Conservation (phyloP, 2,113 vertebrate genomes). For the Leptodactylus fuscus region DNA sequence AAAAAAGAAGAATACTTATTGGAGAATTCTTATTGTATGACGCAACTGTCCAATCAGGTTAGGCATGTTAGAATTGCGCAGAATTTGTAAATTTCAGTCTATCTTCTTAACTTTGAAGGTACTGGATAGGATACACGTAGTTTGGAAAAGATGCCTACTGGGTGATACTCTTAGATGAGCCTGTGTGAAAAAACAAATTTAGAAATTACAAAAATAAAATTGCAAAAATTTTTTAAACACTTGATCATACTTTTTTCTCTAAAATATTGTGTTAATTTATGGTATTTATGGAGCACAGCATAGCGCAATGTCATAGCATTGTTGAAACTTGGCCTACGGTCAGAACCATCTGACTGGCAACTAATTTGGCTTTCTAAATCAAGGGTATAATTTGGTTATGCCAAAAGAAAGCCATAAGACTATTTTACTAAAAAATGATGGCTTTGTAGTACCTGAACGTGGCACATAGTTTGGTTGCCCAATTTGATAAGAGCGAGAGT, state of each 20-base stretch:
- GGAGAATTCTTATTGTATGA: no score
- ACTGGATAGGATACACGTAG: neutral
- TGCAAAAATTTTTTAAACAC: neutral
- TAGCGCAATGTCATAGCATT: no score
- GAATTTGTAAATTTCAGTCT: neutral
- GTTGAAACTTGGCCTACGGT: no score
- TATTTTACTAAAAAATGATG: no score
- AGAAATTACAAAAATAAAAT: neutral
- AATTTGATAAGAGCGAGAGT: neutral
- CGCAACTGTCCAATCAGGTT: neutral
- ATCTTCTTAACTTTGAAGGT: neutral
- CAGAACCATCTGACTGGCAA: no score
- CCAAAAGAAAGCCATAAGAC: no score
- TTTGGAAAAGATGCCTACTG: neutral
- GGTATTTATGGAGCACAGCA: no score
- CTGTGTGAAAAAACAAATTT: neutral
- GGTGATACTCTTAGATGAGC: neutral
- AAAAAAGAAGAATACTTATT: no score
- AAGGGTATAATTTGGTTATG: no score
- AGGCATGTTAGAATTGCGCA: neutral
- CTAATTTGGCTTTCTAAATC: no score
- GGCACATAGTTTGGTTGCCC: neutral
- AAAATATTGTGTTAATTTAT: no score
- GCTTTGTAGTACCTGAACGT: no score
- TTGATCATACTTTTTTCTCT: neutral